phyloP scores from a whole-genome alignment of 1,140 invertebrate genomes.

The Diorhabda sublineata region DNA sequence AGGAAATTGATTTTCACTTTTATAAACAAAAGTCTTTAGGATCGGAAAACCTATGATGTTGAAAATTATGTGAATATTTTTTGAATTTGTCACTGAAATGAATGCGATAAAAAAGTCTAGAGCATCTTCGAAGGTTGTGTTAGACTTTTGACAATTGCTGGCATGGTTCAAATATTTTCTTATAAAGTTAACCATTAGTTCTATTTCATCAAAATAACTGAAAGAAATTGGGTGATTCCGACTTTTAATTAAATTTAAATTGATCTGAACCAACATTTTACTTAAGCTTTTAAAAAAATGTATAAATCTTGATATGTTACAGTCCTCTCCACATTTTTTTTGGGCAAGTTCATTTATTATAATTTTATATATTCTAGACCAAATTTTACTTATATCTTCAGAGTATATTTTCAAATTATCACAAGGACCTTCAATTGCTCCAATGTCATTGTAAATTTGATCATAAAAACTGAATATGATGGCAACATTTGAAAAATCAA shows the following conservation, averaged over 20 bases:
- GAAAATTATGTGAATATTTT: slow-evolving; percentile 32
- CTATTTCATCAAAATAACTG: slow-evolving; percentile 28
- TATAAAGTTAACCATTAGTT: slow-evolving; percentile 20
- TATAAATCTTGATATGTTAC: slow-evolving; percentile 20
- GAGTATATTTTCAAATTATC: slow-evolving; percentile 4
- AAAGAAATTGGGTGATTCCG: slow-evolving; percentile 7
- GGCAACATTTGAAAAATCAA: slow-evolving; percentile 4
- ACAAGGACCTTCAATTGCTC: not conserved
- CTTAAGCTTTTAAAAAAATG: slow-evolving; percentile 26
- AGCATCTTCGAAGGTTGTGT: slow-evolving; percentile 8
- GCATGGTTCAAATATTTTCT: slow-evolving; percentile 22
- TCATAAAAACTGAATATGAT: slow-evolving; percentile 9
- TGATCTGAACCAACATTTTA: slow-evolving; percentile 20
- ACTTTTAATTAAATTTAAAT: slow-evolving; percentile 12
- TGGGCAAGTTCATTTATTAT: slow-evolving; percentile 17
- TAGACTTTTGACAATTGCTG: slow-evolving; percentile 22
- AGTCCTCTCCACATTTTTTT: slow-evolving; percentile 17
- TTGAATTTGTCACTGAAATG: slow-evolving; percentile 19
- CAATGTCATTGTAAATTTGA: slow-evolving; percentile 19
- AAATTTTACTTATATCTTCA: slow-evolving; percentile 20
- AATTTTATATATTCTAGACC: slow-evolving; percentile 23
- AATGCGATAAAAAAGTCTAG: slow-evolving; percentile 25
- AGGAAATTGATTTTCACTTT: slow-evolving; percentile 26
- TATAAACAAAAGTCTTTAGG: slow-evolving; percentile 22
- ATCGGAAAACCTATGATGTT: slow-evolving; percentile 30